Conservation (phyloP, 2,797 vertebrate genomes). For the Iguana delicatissima region DNA sequence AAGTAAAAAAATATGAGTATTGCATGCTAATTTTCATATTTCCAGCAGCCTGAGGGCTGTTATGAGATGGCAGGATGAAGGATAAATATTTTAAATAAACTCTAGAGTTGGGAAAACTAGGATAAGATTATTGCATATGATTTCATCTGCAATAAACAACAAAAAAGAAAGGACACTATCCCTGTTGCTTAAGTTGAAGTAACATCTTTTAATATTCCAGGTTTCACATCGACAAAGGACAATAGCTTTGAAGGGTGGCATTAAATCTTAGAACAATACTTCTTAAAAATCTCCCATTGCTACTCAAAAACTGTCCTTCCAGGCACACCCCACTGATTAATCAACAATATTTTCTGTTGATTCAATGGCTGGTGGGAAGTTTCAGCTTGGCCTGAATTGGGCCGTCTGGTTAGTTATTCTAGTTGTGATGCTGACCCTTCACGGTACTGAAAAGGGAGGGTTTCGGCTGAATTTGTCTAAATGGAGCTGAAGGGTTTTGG, state of each 20-base stretch:
- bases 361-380: not conserved
- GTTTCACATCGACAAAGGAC: too few species aligned
- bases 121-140: not conserved
- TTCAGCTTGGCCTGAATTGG: not conserved
- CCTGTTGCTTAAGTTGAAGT: not conserved
- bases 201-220: too few species aligned
- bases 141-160: not conserved
- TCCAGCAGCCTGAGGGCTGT: not conserved
- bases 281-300: not conserved
- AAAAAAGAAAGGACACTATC: too few species aligned
- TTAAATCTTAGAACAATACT: not conserved
- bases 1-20: not conserved
- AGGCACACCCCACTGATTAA: not conserved
- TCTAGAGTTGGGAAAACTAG: too few species aligned
- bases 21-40: not conserved
- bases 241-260: not conserved
- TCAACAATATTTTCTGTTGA: not conserved
- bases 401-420: not conserved
- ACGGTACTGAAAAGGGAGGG: not conserved
- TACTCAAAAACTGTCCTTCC: not conserved
- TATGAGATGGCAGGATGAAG: not conserved
- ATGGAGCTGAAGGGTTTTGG: not conserved
- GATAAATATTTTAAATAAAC: not conserved
- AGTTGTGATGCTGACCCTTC: not conserved
- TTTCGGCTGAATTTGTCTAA: constrained; percentile 18